Evolutionary conservation across 2,888 invertebrate genomes (phyloP), one percentile per base, ranked within the genome.

Genomic region (Brenthis ino): DNA sequence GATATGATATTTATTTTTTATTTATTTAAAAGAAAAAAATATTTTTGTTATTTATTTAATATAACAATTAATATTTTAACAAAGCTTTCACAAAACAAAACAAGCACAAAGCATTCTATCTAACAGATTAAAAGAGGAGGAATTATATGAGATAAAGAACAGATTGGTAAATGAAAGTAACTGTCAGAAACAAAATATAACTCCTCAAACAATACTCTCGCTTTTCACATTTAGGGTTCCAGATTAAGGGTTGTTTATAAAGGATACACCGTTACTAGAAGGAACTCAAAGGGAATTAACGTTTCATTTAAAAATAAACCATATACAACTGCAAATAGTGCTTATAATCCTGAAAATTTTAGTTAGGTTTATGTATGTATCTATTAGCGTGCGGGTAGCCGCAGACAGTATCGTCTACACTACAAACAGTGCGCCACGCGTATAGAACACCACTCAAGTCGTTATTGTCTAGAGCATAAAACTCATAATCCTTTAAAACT

Each of bases 211-310:
- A 68, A 65, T 67, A 57, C 57, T 57, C 63, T 73, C 60, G 67
- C 70, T 73, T 74, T 71, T 68, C 66, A 68, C 61, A 64, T 67
- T 72, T 71, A 66, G 57, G 57, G 64, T 37, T 72, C 51, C 57
- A 70, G 71, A 74, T 72, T 74, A 70, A 71, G 71, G 71, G 72
- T 69, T 72, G 68, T 72, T 70, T 69, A 69, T 60, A 67, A 67
- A 67, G 53, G 72, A 61, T 70, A 72, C 69, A 56, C 51, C 54
- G 48, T 11, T 50, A 20, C 67, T 24, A 24, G 37, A 20, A 53
- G 13, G 11, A 33, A 24, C 16, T 1, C 37, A 13, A 63, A 63
- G 37, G 16, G 56, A 61, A 67, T 57, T 48, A 54, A 57, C 50
- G 48, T 53, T 54, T 24, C 51, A 66, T 3, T 57, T 37, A 28